Conservation (phyloP, 2,888 invertebrate genomes). For the Spisula solida region DNA sequence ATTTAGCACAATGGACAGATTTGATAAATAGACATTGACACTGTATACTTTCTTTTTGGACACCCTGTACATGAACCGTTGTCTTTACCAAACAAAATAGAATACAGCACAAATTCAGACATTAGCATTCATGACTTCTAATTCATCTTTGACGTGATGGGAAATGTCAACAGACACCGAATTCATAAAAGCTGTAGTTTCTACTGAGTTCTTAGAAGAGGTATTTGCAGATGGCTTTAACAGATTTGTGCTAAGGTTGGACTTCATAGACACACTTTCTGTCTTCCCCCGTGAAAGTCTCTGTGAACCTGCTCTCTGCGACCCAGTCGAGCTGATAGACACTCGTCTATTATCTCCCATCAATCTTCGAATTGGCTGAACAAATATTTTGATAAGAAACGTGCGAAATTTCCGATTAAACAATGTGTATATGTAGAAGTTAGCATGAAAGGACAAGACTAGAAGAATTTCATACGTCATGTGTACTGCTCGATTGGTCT, state of each 20-base stretch:
- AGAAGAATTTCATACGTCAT: conserved; percentile 32
- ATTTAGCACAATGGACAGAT: too few relatives aligned
- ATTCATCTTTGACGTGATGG: not conserved
- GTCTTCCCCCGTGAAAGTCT: not conserved
- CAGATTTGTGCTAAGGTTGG: not conserved
- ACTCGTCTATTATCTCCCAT: conserved; percentile 22
- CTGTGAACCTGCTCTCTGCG: not conserved
- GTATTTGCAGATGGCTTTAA: not conserved
- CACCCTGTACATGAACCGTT: too few relatives aligned
- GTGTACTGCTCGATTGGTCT: conserved; percentile 36
- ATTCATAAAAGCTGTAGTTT: conserved; percentile 21
- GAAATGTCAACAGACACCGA: conserved; percentile 21
- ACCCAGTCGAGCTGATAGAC: not conserved
- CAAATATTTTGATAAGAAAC: conserved; percentile 12
- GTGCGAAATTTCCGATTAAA: conserved; percentile 34
- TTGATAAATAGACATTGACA: too few relatives aligned
- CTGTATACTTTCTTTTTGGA: too few relatives aligned
- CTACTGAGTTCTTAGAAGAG: not conserved
- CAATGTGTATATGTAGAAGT: conserved; percentile 46
- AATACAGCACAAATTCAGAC: not conserved
- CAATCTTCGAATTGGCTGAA: not conserved
- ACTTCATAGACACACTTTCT: not conserved
- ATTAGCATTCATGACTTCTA: conserved; percentile 6
- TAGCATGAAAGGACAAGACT: conserved; percentile 35
- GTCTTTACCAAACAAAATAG: too few relatives aligned